A percentile compares a stretch with the other conserved stretches of the same genome.
These are phyloP conservation scores for Leptinotarsa defecta DNA, from an alignment of 1,140 invertebrate species.

Conservation along the genomic window DNA sequence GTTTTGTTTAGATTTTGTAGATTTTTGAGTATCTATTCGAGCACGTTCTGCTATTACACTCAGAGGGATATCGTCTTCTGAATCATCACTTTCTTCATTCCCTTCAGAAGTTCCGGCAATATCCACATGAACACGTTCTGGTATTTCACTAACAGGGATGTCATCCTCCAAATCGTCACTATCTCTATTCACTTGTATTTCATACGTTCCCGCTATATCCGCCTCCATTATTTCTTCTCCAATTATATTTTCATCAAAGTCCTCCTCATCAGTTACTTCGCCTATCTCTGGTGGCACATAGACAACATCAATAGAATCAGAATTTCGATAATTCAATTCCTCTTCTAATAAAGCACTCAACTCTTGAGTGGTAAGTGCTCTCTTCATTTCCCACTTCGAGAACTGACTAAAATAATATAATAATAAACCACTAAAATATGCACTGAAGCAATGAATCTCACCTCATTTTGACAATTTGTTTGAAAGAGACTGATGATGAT, in stretches of 20 bases:
- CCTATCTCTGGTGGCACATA: slow-evolving; percentile 7
- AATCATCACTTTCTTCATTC: no score
- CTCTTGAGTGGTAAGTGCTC: slow-evolving; percentile 5
- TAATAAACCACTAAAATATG: background rate
- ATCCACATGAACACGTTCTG: no score
- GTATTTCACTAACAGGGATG: background rate
- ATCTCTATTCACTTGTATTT: slow-evolving; percentile 9
- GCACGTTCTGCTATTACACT: slow-evolving; percentile 2
- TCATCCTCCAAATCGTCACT: background rate
- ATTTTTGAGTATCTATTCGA: background rate
- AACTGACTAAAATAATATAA: background rate
- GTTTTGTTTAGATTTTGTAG: background rate
- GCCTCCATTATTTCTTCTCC: background rate
- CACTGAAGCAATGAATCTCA: slow-evolving; percentile 5
- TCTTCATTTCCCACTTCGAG: slow-evolving; percentile 9
- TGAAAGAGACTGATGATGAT: no score
- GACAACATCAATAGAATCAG: slow-evolving; percentile 10
- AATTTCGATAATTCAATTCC: background rate
- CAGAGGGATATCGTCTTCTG: no score
- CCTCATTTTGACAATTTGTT: slow-evolving; percentile 1
- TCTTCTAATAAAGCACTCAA: slow-evolving; percentile 3
- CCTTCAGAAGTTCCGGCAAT: no score
- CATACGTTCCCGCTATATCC: slow-evolving; percentile 3
- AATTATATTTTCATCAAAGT: background rate
- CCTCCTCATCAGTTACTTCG: slow-evolving; percentile 6